Evolutionary conservation across 2,888 invertebrate species (phyloP).

Genomic region (Labia minor): DNA sequence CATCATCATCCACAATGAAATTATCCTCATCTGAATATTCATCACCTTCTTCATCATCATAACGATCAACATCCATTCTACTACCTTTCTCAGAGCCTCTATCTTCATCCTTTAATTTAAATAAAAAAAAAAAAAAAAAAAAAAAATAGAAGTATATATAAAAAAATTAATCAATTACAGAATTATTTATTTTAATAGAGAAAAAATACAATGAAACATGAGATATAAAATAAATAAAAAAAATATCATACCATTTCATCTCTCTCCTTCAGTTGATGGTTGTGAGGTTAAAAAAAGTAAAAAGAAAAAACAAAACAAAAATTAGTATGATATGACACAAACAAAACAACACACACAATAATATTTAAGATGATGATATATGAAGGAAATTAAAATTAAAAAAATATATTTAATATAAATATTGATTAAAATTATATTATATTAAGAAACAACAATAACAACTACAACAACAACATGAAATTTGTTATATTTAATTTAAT

Average conservation of each 20-base stretch:
- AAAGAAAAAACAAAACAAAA: slow-evolving; percentile 21
- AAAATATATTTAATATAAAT: slow-evolving; percentile 15
- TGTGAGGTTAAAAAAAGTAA: slow-evolving; percentile 20
- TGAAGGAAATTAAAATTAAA: slow-evolving; percentile 26
- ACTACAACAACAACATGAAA: too few relatives aligned
- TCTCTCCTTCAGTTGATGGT: slow-evolving; percentile 23
- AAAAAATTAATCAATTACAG: slow-evolving; percentile 8
- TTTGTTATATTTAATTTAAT: too few relatives aligned
- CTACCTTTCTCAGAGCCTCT: slow-evolving; percentile 55
- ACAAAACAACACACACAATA: slow-evolving; percentile 16
- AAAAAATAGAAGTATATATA: background rate
- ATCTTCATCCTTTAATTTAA: slow-evolving; percentile 57
- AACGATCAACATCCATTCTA: slow-evolving; percentile 51
- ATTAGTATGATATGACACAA: slow-evolving; percentile 21
- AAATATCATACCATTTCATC: slow-evolving; percentile 25
- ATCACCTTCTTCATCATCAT: slow-evolving; percentile 65
- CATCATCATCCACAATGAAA: slow-evolving; percentile 96
- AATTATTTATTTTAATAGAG: slow-evolving; percentile 19
- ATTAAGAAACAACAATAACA: too few relatives aligned
- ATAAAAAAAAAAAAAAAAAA: slow-evolving; percentile 19
- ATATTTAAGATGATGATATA: background rate
- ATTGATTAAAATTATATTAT: too few relatives aligned
- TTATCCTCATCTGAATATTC: slow-evolving; percentile 84
- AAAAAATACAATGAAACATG: slow-evolving; percentile 14
- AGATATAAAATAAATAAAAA: slow-evolving; percentile 17